phyloP scores from a whole-genome alignment of 53 echinoderm and acorn worm genomes.

The Holothuria scabra region DNA sequence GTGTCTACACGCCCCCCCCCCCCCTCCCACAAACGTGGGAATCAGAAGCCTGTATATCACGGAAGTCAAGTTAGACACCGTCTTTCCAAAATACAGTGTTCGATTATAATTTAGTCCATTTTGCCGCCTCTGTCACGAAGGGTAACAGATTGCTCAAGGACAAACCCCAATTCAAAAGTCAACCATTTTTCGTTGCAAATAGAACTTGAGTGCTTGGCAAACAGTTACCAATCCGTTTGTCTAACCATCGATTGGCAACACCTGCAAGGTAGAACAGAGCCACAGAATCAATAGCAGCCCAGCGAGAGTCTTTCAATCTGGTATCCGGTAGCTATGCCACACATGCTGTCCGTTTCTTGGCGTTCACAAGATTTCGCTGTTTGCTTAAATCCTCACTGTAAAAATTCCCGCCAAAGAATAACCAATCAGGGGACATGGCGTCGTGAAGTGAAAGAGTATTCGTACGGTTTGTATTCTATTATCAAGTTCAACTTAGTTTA shows the following conservation, averaged over 20 bases:
- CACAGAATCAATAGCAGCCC: slow-evolving; percentile 16
- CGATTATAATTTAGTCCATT: no score
- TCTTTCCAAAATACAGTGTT: no score
- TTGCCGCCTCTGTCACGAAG: no score
- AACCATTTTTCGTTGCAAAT: not conserved
- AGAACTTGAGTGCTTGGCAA: slow-evolving; percentile 12
- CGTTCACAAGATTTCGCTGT: no score
- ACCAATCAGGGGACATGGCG: not conserved
- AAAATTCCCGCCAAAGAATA: slow-evolving; percentile 7
- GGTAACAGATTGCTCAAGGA: no score
- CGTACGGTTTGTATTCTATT: no score
- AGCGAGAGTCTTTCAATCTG: not conserved
- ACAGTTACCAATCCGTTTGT: slow-evolving; percentile 27
- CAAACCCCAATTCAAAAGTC: not conserved
- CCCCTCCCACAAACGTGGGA: no score
- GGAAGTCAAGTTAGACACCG: no score
- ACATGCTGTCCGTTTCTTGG: no score
- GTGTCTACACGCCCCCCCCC: no score
- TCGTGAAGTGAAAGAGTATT: not conserved
- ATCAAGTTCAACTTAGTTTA: no score
- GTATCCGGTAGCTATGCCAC: slow-evolving; percentile 7
- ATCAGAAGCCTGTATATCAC: no score
- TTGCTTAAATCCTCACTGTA: not conserved
- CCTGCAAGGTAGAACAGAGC: not conserved
- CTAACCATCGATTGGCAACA: slow-evolving; percentile 13